Conservation (phyloP, 2,797 vertebrate species). For the Oreochromis mossambicus region DNA sequence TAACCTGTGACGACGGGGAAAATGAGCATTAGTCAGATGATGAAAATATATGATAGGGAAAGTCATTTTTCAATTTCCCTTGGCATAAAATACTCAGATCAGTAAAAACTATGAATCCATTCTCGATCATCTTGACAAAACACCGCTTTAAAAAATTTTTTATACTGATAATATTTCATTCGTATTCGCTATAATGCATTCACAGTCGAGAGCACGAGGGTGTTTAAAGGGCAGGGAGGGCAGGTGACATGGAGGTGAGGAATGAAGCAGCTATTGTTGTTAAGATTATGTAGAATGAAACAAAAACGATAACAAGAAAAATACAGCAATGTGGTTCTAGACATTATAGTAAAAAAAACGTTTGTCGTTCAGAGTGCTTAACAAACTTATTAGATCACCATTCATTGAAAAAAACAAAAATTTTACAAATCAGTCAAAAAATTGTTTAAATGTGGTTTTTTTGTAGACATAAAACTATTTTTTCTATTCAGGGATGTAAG, state of each 20-base stretch:
- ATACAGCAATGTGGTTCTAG: too few relatives aligned
- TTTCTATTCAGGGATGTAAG: background rate
- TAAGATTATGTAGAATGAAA: background rate
- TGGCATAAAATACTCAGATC: background rate
- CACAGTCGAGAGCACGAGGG: background rate
- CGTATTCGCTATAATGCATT: background rate
- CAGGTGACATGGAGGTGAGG: background rate
- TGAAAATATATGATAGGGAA: background rate
- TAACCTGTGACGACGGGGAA: background rate
- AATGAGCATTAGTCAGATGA: background rate
- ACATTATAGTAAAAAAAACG: background rate
- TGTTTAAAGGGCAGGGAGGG: background rate
- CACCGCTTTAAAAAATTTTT: background rate
- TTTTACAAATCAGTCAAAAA: background rate
- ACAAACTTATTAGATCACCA: background rate
- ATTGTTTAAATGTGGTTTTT: fast-evolving
- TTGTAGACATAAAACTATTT: background rate
- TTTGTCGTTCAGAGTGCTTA: background rate
- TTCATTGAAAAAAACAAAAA: background rate
- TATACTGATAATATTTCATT: background rate
- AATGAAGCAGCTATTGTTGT: background rate
- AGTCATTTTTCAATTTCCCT: background rate
- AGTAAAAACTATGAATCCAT: background rate
- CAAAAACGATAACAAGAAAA: background rate
- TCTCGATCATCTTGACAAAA: background rate